Conservation (phyloP, 2,113 vertebrate species). For the Gymnogyps californianus region DNA sequence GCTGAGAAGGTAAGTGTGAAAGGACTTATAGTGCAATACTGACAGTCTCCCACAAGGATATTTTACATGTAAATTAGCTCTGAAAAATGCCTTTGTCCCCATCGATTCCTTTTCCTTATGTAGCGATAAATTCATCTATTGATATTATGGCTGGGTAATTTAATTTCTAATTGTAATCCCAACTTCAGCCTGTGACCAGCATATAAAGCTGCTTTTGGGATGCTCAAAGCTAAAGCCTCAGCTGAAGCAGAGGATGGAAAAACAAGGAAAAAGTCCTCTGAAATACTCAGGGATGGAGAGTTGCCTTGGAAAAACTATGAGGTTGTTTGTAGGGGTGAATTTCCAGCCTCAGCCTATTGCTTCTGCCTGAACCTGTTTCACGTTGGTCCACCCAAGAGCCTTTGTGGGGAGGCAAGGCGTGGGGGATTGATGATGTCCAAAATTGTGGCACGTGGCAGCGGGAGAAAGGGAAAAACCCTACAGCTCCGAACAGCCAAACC, state of each 20-base stretch:
- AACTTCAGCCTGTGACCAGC: neutral
- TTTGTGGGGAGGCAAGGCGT: neutral
- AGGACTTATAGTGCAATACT: neutral
- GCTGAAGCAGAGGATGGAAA: neutral
- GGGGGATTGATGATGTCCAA: neutral
- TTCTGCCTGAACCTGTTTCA: neutral
- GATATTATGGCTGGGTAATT: neutral
- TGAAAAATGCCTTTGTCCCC: neutral
- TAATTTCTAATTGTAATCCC: constrained; percentile 8
- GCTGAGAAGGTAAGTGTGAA: neutral
- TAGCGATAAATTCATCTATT: neutral
- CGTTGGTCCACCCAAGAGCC: neutral
- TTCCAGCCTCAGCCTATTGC: neutral
- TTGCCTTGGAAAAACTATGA: neutral
- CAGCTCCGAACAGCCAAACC: neutral
- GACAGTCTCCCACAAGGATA: neutral
- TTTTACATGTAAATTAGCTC: constrained; percentile 7
- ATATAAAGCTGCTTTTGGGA: neutral
- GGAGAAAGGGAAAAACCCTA: neutral
- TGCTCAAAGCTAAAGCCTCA: neutral
- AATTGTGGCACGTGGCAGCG: neutral
- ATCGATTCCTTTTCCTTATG: neutral
- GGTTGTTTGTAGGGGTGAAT: neutral
- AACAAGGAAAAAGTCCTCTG: neutral
- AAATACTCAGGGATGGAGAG: neutral